Evolutionary conservation across 2,797 vertebrate genomes (phyloP).

Genomic region (Phoebastria nigripes): DNA sequence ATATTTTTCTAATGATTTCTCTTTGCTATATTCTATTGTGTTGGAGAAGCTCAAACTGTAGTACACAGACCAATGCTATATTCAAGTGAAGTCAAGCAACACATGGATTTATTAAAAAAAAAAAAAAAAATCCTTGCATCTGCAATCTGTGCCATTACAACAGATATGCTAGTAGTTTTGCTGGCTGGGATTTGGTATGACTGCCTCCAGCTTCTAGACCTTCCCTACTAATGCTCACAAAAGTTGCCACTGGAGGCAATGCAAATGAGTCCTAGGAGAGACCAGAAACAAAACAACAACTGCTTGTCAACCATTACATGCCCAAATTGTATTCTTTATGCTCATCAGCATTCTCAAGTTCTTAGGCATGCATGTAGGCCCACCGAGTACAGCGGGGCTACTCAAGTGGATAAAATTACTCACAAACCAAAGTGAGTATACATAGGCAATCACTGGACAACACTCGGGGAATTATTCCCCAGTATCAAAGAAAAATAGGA

Average conservation of each 20-base stretch:
- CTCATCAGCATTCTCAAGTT: constrained; percentile 54
- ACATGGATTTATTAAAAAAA: not conserved
- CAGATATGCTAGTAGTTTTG: not conserved
- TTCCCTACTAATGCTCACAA: constrained; percentile 10
- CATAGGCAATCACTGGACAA: constrained; percentile 59
- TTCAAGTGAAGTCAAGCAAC: not conserved
- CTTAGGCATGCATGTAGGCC: constrained; percentile 44
- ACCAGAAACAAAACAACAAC: constrained; percentile 59
- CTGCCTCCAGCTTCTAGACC: constrained; percentile 38
- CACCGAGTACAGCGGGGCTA: constrained; percentile 29
- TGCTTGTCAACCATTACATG: constrained; percentile 54
- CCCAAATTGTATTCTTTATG: constrained; percentile 60
- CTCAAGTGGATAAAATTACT: constrained; percentile 55
- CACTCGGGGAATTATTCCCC: not conserved
- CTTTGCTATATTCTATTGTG: not conserved
- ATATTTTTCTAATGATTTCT: not conserved
- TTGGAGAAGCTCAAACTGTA: not conserved
- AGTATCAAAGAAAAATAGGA: constrained; percentile 43
- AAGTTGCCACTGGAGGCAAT: constrained; percentile 59
- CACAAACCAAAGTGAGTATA: constrained; percentile 14
- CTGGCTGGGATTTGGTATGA: constrained; percentile 12
- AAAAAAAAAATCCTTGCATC: not conserved
- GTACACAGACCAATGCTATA: not conserved
- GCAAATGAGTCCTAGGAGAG: constrained; percentile 61
- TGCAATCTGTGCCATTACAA: not conserved